These are phyloP conservation scores for Collichthys lucidus DNA, from an alignment of 2,113 vertebrate genomes.

Conservation along the genomic window DNA sequence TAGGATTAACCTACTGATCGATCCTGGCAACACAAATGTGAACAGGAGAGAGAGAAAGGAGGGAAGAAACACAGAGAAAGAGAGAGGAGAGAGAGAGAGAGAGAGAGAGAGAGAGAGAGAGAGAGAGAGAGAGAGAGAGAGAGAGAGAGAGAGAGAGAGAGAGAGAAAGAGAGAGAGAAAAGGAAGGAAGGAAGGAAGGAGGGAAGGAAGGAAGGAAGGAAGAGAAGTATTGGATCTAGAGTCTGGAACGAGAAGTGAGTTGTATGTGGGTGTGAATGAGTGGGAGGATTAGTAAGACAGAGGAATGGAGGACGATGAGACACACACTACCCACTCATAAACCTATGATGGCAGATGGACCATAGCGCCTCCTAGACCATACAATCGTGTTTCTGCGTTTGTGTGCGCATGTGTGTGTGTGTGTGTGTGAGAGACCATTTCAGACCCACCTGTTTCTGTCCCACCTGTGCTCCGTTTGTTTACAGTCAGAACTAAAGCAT, in stretches of 20 bases:
- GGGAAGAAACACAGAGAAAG: not conserved
- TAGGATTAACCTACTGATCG: slow-evolving; percentile 69
- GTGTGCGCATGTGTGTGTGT: too few species aligned
- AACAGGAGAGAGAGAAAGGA: not conserved
- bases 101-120: too few species aligned
- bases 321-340: slow-evolving; percentile 48
- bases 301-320: slow-evolving; percentile 33
- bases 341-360: slow-evolving; percentile 59
- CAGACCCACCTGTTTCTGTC: slow-evolving; percentile 12
- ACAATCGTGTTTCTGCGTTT: slow-evolving; percentile 3
- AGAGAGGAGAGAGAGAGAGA: not conserved
- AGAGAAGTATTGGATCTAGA: not conserved
- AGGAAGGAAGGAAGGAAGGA: too few species aligned
- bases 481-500: slow-evolving; percentile 11
- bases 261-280: slow-evolving; percentile 42
- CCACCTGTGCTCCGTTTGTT: slow-evolving; percentile 15
- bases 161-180: too few species aligned
- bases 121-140: too few species aligned
- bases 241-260: slow-evolving; percentile 14
- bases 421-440: slow-evolving; percentile 18
- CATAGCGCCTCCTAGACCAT: slow-evolving; percentile 40
- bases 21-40: slow-evolving; percentile 63
- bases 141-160: too few species aligned
- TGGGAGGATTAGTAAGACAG: slow-evolving; percentile 55
- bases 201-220: not conserved